A percentile compares a stretch with the other conserved stretches of the same genome.
Evolutionary conservation across 2,797 vertebrate species (phyloP).

Genomic region (Pteronotus mesoamericanus): DNA sequence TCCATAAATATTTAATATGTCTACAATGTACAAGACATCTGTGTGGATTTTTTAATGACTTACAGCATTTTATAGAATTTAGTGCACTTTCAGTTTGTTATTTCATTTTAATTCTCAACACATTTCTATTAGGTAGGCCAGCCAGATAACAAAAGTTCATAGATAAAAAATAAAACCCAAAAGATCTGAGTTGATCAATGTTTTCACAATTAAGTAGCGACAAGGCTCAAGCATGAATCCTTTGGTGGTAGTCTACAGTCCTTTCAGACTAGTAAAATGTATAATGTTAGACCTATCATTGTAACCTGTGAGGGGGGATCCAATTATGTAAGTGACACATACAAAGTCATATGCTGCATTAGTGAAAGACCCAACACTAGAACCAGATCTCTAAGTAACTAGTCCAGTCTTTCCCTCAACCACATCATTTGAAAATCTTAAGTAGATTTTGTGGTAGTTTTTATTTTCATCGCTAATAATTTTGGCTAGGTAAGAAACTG

Average conservation of each 20-base stretch:
- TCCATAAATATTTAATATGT: constrained; percentile 4
- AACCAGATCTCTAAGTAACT: background rate
- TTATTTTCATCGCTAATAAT: background rate
- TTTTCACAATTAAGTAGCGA: background rate
- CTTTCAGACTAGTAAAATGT: background rate
- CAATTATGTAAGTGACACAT: background rate
- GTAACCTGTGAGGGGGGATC: background rate
- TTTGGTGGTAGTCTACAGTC: background rate
- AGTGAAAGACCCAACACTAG: background rate
- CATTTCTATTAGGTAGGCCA: background rate
- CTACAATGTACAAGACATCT: background rate
- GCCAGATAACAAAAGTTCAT: background rate
- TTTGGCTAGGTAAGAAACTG: background rate
- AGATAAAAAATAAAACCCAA: background rate
- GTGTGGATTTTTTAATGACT: background rate
- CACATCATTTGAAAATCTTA: background rate
- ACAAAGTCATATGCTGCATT: background rate
- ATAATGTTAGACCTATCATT: background rate
- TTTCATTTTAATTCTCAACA: constrained; percentile 6
- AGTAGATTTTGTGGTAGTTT: background rate
- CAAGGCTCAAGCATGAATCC: background rate
- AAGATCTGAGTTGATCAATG: background rate
- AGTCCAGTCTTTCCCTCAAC: background rate
- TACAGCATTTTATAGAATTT: background rate
- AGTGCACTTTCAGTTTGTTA: background rate